Percentiles rank a stretch among this genome's conserved stretches.
Evolutionary conservation across 1,140 invertebrate species (phyloP).

Genomic region (Zaprionus ornatus): DNA sequence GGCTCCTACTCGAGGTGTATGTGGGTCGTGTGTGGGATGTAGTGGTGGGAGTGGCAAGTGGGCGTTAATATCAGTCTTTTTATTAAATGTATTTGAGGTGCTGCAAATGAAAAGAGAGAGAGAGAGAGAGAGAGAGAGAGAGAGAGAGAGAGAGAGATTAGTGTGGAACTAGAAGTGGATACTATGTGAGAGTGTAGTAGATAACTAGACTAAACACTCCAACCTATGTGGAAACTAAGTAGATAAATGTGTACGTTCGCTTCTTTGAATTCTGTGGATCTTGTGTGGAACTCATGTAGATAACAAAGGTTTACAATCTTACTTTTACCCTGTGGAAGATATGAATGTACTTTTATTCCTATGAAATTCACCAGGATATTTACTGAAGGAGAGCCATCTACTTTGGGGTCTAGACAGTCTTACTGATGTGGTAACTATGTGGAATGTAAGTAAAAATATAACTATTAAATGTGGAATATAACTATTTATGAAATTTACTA

Average conservation of each 20-base stretch:
- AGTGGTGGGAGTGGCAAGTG: background rate
- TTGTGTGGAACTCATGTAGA: too few relatives aligned
- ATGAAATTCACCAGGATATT: too few relatives aligned
- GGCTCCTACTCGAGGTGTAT: background rate
- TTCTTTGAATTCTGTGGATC: too few relatives aligned
- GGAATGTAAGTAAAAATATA: background rate
- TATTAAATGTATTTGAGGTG: slow-evolving; percentile 36
- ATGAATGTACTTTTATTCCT: too few relatives aligned
- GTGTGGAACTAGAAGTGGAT: background rate
- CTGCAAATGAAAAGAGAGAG: slow-evolving; percentile 19
- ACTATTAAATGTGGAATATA: background rate
- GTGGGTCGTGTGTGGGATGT: slow-evolving; percentile 23
- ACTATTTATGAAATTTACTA: too few relatives aligned
- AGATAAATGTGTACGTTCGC: too few relatives aligned
- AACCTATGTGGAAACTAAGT: background rate
- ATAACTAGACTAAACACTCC: background rate
- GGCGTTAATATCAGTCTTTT: slow-evolving; percentile 60
- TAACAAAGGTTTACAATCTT: too few relatives aligned
- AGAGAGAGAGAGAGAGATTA: background rate
- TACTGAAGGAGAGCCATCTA: too few relatives aligned
- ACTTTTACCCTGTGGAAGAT: too few relatives aligned
- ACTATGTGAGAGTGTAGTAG: background rate
- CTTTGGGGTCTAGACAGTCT: too few relatives aligned
- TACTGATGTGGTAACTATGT: too few relatives aligned
- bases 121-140: background rate